Conservation (phyloP, 2,113 vertebrate genomes). For the Garra rufa region DNA sequence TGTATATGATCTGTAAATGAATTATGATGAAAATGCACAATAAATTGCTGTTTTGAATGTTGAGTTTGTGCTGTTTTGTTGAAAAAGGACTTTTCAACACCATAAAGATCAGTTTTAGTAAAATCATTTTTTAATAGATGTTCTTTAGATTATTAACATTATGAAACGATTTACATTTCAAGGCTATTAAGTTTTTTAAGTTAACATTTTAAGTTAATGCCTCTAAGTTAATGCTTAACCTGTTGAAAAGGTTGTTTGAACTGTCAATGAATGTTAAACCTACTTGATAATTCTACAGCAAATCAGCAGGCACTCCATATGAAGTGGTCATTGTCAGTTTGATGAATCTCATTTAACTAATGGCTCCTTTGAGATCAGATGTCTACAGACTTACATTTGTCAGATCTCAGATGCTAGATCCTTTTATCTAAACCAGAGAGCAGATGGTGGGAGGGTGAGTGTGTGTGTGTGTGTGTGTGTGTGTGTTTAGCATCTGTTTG, state of each 20-base stretch:
- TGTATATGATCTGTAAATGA: slow-evolving; percentile 43
- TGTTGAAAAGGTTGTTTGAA: background rate
- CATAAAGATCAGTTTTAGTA: background rate
- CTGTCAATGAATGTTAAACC: background rate
- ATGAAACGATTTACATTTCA: background rate
- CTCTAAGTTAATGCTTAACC: background rate
- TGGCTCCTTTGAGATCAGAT: slow-evolving; percentile 20
- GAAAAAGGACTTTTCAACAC: background rate
- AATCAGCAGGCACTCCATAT: background rate
- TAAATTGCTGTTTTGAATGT: slow-evolving; percentile 56
- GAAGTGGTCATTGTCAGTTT: slow-evolving; percentile 8
- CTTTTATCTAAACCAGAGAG: background rate
- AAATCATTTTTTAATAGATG: background rate
- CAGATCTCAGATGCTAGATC: background rate
- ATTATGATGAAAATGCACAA: slow-evolving; percentile 57
- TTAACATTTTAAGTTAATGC: background rate
- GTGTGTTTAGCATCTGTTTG: background rate
- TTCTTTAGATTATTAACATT: background rate
- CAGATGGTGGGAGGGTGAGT: slow-evolving; percentile 1
- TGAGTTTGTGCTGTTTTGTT: background rate
- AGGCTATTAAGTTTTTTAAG: background rate
- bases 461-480: slow-evolving; percentile 3
- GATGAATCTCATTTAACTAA: slow-evolving; percentile 33
- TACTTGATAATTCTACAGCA: background rate
- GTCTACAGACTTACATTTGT: slow-evolving; percentile 24